phyloP scores from a whole-genome alignment of 2,888 invertebrate species.

The Aethes cnicana region DNA sequence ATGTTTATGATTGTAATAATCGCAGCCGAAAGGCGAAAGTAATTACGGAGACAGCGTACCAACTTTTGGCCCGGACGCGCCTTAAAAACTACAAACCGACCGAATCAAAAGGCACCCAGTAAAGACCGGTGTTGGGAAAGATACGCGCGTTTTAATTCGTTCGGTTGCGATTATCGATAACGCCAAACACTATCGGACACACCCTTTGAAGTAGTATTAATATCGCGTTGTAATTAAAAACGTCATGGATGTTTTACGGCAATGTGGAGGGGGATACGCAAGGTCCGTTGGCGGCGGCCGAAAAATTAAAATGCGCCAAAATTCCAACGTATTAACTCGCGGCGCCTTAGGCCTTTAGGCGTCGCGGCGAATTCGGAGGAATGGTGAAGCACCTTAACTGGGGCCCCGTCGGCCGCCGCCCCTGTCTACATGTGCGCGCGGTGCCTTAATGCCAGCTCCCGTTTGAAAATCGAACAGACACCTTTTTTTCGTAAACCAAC shows the following conservation, averaged over 20 bases:
- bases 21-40: constrained; percentile 58
- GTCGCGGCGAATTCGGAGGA: constrained; percentile 65
- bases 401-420: constrained; percentile 73
- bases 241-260: constrained; percentile 58
- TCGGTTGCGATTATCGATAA: constrained; percentile 53
- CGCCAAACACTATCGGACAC: constrained; percentile 77
- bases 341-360: constrained; percentile 79
- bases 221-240: constrained; percentile 59
- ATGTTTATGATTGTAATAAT: constrained; percentile 68
- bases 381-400: constrained; percentile 62
- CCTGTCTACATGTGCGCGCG: constrained; percentile 59
- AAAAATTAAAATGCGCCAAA: constrained; percentile 62
- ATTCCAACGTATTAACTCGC: constrained; percentile 68
- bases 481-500: neutral
- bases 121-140: constrained; percentile 36
- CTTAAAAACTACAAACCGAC: constrained; percentile 63
- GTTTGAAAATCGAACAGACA: constrained; percentile 26
- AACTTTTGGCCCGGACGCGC: constrained; percentile 67
- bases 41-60: constrained; percentile 63
- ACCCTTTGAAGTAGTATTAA: constrained; percentile 60
- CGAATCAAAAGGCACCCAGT: constrained; percentile 48
- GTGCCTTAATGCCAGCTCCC: constrained; percentile 56
- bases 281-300: constrained; percentile 68
- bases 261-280: constrained; percentile 63
- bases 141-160: constrained; percentile 46